Base-by-base conservation (phyloP, 2,113 vertebrate species). In the Bolborhynchus lineola region DNA sequence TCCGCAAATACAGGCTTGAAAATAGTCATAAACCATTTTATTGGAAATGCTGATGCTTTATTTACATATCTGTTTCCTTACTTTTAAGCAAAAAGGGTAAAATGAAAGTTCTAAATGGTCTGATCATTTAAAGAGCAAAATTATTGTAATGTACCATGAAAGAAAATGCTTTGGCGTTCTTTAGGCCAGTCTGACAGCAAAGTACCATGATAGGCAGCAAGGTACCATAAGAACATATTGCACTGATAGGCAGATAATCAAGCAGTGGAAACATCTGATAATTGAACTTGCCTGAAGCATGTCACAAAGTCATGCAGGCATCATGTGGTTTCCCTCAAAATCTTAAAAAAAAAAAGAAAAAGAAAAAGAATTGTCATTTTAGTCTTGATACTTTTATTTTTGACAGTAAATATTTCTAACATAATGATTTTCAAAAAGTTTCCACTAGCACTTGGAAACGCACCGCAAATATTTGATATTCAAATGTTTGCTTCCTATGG, bases 401-500 rank as follows among this genome's bases (percentile, higher is more conserved):
- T 83, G 39, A 13, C 24, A 33, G 18, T 29, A 82, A 82, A 69
- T 62, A 33, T 63, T 88, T 77, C 49, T 70, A 70, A 70, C 3
- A 28, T 2, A 9, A 7, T 33, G 7, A 9, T 90, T 92, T 78
- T 62, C 13, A 42, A 37, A 93, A 83, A 65, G 28, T 88, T 90
- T 49, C 46, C 24, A 20, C 15, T 28, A 19, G 1, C 0, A 1
- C 29, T 86, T 87, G 53, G 59, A 86, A 87, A 44, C 44, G 53
- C 39, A 23, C 16, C 25, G 42, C 17, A 95, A 52, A 86, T 82
- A 71, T 95, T 59, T 93, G 16, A n/a, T 72, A 75, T 90, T 83
- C 53, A 88, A 85, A 92, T 33, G 8, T 75, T 97, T 94, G 37
- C 41, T 74, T 93, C 77, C 88, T 84, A 13, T 80, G 80, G 89